A percentile compares a stretch with the other conserved stretches of the same genome.
phyloP scores from a whole-genome alignment of 1,140 invertebrate species.

The Sycophila sp. region DNA sequence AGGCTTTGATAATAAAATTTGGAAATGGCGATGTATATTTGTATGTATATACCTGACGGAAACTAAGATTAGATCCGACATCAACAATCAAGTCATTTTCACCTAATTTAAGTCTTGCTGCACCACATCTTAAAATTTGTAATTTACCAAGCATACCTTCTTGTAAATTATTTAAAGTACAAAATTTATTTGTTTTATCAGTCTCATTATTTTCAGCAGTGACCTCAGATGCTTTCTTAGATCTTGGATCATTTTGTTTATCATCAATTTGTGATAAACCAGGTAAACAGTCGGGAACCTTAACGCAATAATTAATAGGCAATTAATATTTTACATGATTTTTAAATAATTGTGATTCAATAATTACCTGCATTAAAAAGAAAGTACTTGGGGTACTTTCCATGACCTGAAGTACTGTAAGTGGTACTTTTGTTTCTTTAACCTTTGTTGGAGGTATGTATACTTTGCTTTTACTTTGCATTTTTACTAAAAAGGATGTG shows the following conservation, averaged over 20 bases:
- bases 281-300: conserved; percentile 62
- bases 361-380: conserved; percentile 55
- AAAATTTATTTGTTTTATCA: conserved; percentile 43
- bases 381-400: conserved; percentile 53
- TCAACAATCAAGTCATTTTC: conserved; percentile 57
- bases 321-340: conserved; percentile 8
- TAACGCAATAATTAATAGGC: conserved; percentile 24
- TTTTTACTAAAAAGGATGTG: conserved; percentile 7
- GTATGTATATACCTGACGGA: conserved; percentile 54
- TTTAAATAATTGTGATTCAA: neutral
- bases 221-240: conserved; percentile 31
- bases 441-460: neutral
- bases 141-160: conserved; percentile 60
- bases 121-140: conserved; percentile 60
- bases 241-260: conserved; percentile 39
- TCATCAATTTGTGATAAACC: conserved; percentile 45
- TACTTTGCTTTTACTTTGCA: neutral
- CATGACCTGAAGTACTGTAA: conserved; percentile 50
- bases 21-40: neutral
- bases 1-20: conserved; percentile 3
- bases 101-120: conserved; percentile 54
- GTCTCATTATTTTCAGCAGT: conserved; percentile 36
- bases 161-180: conserved; percentile 54
- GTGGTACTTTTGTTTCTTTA: conserved; percentile 31
- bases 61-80: conserved; percentile 51